Base-by-base conservation (phyloP, 2,797 vertebrate genomes). In the Myotis pilosus region DNA sequence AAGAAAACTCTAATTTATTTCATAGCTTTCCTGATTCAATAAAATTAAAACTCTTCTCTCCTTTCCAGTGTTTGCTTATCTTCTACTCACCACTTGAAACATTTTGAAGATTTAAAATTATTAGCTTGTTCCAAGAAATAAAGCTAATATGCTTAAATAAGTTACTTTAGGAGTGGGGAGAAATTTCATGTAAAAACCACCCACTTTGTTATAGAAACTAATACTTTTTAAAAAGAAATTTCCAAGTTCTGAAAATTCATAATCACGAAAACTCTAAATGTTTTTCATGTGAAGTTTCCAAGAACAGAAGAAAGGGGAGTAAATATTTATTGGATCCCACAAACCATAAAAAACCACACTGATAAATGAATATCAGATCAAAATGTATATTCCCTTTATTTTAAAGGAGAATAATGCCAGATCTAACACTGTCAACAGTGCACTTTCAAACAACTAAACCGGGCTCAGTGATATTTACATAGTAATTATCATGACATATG, bases 401-500 rank as follows among this genome's bases (percentile, higher is more conserved):
- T 90, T 49, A 44, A 51, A 60, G 23, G n/a, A 6, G 25, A 89
- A 76, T 84, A 78, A 72, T 2, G 4, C 38, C 28, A 88, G 51
- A 62, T 55, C 36, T 79, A 85, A 87, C 1, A 38, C 10, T 87
- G 13, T 57, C 64, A 71, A 89, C 49, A 33, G 28, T 72, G 20
- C 90, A 94, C 68, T 94, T 91, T 75, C 60, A 64, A 81, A 83
- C 22, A 92, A 55, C 38, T 78, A 49, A 91, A 84, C 41, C 20
- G 78, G 75, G 49, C 28, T 81, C 44, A 87, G 33, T 33, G 49
- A 88, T 68, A 96, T 8, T 82, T 60, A 92, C 53, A 78, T 17
- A 76, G 84, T 57, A 86, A 95, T 92, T 93, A 87, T 51, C 88
- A 93, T 69, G 71, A 95, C 92, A 92, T 90, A 87, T 75, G 55